Evolutionary conservation across 23 tunicate genomes (phyloP), one percentile per base, ranked within the genome.

Genomic region (Corella eumyota): DNA sequence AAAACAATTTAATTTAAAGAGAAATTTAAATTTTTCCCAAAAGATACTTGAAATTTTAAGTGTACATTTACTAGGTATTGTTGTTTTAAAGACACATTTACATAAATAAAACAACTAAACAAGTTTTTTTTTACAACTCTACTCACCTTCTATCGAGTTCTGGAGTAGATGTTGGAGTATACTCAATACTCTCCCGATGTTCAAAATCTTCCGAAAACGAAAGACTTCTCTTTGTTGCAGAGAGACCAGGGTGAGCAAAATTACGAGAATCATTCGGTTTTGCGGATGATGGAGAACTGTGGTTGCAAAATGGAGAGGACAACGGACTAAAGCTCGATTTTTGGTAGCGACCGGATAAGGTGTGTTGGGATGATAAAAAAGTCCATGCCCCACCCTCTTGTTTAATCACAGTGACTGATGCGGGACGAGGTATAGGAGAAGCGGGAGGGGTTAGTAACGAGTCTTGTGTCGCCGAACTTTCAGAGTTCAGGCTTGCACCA

Each of bases 141-240:
- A 6, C 32, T 29, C 30, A 75, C 82, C 82, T 75, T 65, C 70
- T 40, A n/a, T 56, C 73, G 27, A 75, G 62, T 3, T 75, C 82
- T 2, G 82, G 82, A 2, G 80, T 74, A 23, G 83, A 66, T 28
- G 74, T 40, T 35, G 88, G 88, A 1, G 88, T 70, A 50, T 79
- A 79, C 48, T 71, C 72, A 46, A 79, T 64, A 51, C 88, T 79
- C 50, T 70, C 78, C 2, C 72, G 49, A 32, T 79, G 70, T 71
- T 79, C 88, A 71, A 79, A 63, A 54, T 79, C 88, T 28, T 75
- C 88, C n/a, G 88, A 79, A 71, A 79, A 79, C 60, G 88, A 79
- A 2, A 71, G 49, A 51, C 78, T 70, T 27, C 88, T 66, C 34
- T 79, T 79, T 25, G 88, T 79, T 7, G 88, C 88, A 7, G 88